These are phyloP conservation scores for Orchesellides sinensis DNA, from an alignment of 2,888 invertebrate genomes.

Conservation along the genomic window DNA sequence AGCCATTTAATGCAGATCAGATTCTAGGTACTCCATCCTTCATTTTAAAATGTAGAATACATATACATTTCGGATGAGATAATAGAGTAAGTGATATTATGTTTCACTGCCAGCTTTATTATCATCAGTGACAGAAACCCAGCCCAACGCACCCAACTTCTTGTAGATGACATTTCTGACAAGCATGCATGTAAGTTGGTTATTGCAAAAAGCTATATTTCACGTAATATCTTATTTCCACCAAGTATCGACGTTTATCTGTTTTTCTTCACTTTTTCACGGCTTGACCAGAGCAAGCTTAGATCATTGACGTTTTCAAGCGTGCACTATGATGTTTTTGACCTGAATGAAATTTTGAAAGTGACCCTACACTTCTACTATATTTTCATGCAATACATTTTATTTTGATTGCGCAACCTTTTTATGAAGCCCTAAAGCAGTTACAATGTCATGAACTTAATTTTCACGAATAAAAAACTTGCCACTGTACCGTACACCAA, in stretches of 20 bases:
- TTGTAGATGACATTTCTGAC: slow-evolving; percentile 50
- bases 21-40: no score
- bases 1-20: no score
- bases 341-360: slow-evolving; percentile 55
- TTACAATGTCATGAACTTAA: slow-evolving; percentile 43
- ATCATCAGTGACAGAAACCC: slow-evolving; percentile 51
- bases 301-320: slow-evolving; percentile 7
- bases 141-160: slow-evolving; percentile 53
- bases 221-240: background rate
- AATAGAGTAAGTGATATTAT: no score
- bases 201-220: background rate
- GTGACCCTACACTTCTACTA: slow-evolving; percentile 22
- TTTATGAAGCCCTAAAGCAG: slow-evolving; percentile 29
- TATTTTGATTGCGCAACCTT: slow-evolving; percentile 27
- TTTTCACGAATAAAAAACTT: slow-evolving; percentile 32
- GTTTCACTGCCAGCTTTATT: slow-evolving; percentile 54
- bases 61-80: no score
- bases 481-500: background rate
- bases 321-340: slow-evolving; percentile 11
- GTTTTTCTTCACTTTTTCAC: slow-evolving; percentile 15
- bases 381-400: background rate
- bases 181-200: background rate
- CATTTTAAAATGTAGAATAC: no score
- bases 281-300: background rate
- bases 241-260: background rate